These are phyloP conservation scores for Schmidtea mediterranea DNA, from an alignment of 1,140 invertebrate genomes.

Conservation along the genomic window DNA sequence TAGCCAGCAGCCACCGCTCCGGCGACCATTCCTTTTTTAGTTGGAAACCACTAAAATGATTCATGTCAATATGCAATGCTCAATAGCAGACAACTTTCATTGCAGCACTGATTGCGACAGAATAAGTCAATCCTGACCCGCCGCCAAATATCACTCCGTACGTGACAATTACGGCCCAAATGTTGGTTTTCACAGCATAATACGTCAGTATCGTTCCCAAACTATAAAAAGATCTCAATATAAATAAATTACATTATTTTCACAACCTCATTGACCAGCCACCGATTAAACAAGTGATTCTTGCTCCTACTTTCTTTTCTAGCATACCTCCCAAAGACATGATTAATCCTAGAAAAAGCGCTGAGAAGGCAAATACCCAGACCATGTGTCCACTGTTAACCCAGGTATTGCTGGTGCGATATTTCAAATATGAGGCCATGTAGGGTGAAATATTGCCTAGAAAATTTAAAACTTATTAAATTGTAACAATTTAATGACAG, in stretches of 20 bases:
- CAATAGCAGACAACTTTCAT: background rate
- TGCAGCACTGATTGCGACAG: background rate
- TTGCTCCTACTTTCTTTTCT: slow-evolving; percentile 16
- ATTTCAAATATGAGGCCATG: slow-evolving; percentile 27
- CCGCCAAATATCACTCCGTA: slow-evolving; percentile 21
- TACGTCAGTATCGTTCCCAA: slow-evolving; percentile 15
- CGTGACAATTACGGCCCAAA: slow-evolving; percentile 15
- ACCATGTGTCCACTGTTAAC: slow-evolving; percentile 19
- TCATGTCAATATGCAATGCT: background rate
- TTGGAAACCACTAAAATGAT: slow-evolving; percentile 24
- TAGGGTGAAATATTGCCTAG: slow-evolving; percentile 29
- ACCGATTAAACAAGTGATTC: slow-evolving; percentile 16
- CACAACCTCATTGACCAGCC: background rate
- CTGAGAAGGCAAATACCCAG: slow-evolving; percentile 20
- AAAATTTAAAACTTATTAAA: no score
- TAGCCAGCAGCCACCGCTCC: slow-evolving; percentile 27
- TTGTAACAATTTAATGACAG: no score
- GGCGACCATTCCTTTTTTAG: slow-evolving; percentile 24
- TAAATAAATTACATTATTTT: no score
- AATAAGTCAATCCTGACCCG: background rate
- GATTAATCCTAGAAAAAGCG: slow-evolving; percentile 17
- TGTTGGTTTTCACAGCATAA: slow-evolving; percentile 19
- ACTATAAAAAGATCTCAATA: slow-evolving; percentile 12
- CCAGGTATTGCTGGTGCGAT: slow-evolving; percentile 12
- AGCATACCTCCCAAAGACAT: slow-evolving; percentile 23